These are phyloP conservation scores for Melinaea marsaeus DNA, from an alignment of 2,888 invertebrate species.

Conservation along the genomic window DNA sequence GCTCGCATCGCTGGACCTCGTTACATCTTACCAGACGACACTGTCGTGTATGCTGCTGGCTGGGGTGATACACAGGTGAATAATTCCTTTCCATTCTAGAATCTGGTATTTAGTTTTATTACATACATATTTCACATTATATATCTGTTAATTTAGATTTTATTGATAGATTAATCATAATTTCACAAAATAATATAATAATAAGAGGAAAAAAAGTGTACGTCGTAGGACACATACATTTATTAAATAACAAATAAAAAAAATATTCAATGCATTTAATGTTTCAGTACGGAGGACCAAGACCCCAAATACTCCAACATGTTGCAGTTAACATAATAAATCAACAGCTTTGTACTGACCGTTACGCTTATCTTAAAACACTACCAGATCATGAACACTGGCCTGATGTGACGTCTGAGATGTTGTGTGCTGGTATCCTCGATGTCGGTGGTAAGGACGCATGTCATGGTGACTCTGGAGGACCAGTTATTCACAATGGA, in stretches of 20 bases:
- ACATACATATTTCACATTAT: no score
- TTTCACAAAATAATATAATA: no score
- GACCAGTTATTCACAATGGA: conserved; percentile 46
- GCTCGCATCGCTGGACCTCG: background rate
- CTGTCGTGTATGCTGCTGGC: background rate
- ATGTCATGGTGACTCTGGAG: conserved; percentile 52
- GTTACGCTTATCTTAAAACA: conserved; percentile 36
- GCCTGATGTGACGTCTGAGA: conserved; percentile 42
- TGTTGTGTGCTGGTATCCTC: conserved; percentile 50
- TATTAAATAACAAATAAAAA: no score
- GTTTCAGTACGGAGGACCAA: conserved; percentile 26
- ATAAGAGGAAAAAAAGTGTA: no score
- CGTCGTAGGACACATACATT: no score
- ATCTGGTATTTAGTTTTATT: background rate
- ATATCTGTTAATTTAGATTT: no score
- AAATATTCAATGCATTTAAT: background rate
- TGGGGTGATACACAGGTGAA: background rate
- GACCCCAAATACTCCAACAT: conserved; percentile 33
- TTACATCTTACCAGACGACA: background rate
- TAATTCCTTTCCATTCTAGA: background rate
- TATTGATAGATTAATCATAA: no score
- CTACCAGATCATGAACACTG: conserved; percentile 22
- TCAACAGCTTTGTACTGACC: conserved; percentile 40
- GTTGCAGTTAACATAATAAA: conserved; percentile 44
- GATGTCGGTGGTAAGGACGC: conserved; percentile 46